Evolutionary conservation across 2,888 invertebrate genomes (phyloP), one percentile per base, ranked within the genome.

Genomic region (Tinea pellionella): DNA sequence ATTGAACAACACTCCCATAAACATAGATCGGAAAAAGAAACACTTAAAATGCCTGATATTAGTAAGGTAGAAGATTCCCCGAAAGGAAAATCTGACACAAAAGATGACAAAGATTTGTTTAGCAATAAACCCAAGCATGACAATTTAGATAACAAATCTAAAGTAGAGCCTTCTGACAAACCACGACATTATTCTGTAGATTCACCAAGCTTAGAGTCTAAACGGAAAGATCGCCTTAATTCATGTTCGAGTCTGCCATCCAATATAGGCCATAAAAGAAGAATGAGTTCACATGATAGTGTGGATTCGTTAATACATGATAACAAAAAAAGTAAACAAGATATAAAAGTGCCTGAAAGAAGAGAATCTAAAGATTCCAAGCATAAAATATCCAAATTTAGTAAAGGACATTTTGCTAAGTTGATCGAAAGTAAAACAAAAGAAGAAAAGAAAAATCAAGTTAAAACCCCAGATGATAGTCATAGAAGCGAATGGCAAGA

Each of bases 241-340:
- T 88, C 88, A 1, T 84, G 83, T 72, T 88, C 88, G 42, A 90
- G 89, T 73, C 78, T 91, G 65, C 91, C 92, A 3, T 90, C 91
- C 2, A 89, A 89, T 62, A 89, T 92, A 30, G 90, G 92, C 0
- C 84, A 89, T 61, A 95, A 95, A 77, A 88, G 95, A 59, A 89
- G 95, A 62, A 89, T 94, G 69, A 94, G 94, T 64, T 93, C 93
- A 0, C 94, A 95, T 72, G 95, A 95, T 62, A 89, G 89, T 68
- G 66, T 86, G 59, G 90, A 90, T 65, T 80, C 80, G 60, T 72
- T 88, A 1, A 81, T 86, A 60, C 92, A 93, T 62, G 90, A 90
- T 12, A 72, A 86, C 1, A 93, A 93, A 68, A 90, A 91, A 64
- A 82, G 88, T 65, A 92, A 90, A 75, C 83, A 88, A 61, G 89